These are phyloP conservation scores for Geotrypetes seraphini DNA, from an alignment of 2,797 vertebrate species.

Conservation along the genomic window DNA sequence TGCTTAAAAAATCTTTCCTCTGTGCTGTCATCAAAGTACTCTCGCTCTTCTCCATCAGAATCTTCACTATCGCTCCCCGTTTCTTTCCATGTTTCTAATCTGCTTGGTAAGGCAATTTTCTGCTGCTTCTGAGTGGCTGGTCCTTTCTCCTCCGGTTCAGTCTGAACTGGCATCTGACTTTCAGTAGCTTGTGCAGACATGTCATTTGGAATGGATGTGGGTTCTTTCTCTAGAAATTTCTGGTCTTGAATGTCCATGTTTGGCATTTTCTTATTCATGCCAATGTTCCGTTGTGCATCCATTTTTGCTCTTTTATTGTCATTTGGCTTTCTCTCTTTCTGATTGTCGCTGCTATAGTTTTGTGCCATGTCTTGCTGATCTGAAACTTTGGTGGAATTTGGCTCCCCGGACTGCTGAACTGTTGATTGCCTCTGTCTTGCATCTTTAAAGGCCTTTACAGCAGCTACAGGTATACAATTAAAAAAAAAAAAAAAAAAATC, in stretches of 20 bases:
- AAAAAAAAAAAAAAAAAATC: no score
- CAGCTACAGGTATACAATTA: slow-evolving; percentile 32
- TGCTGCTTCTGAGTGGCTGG: slow-evolving; percentile 8
- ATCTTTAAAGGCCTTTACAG: slow-evolving; percentile 57
- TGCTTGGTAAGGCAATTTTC: slow-evolving; percentile 1
- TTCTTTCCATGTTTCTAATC: neutral
- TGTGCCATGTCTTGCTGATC: neutral
- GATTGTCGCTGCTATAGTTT: slow-evolving; percentile 6
- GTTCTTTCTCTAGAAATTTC: slow-evolving; percentile 2
- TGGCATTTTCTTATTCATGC: slow-evolving; percentile 3
- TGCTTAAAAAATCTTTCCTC: slow-evolving; percentile 89
- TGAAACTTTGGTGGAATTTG: slow-evolving; percentile 10
- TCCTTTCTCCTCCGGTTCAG: slow-evolving; percentile 6
- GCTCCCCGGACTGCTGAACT: slow-evolving; percentile 2
- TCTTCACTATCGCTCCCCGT: slow-evolving; percentile 46
- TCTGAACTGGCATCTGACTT: neutral
- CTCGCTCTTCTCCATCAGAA: slow-evolving; percentile 53
- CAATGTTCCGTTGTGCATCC: slow-evolving; percentile 12
- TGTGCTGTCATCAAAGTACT: slow-evolving; percentile 93
- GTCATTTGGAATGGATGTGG: neutral
- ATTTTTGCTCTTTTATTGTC: slow-evolving; percentile 7
- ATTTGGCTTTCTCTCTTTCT: slow-evolving; percentile 9
- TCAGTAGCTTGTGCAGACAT: slow-evolving; percentile 2
- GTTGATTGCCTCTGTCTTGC: slow-evolving; percentile 34
- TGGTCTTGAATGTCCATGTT: slow-evolving; percentile 2